phyloP scores from a whole-genome alignment of 2,797 vertebrate species.

The Eurystomus glaucurus region DNA sequence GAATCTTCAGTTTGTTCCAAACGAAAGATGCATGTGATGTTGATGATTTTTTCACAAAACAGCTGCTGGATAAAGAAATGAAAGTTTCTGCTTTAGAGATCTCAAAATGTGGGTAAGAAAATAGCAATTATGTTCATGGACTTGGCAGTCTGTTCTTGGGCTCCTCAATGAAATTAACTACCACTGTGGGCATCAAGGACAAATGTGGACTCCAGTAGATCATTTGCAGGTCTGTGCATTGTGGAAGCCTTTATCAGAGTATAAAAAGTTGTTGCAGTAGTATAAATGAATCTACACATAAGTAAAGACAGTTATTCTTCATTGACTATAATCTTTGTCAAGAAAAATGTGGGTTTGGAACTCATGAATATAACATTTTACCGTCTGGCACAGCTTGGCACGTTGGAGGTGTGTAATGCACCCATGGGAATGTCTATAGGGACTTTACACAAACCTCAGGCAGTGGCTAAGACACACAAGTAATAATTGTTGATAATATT shows the following conservation, averaged over 20 bases:
- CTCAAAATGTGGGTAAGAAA: not conserved
- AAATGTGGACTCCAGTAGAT: not conserved
- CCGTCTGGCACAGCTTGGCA: not conserved
- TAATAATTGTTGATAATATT: constrained; percentile 5
- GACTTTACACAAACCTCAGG: not conserved
- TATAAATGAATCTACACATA: not conserved
- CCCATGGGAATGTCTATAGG: not conserved
- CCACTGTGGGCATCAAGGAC: not conserved
- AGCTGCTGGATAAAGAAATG: not conserved
- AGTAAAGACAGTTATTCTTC: not conserved
- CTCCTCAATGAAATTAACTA: not conserved
- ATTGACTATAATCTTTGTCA: not conserved
- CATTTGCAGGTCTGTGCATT: not conserved
- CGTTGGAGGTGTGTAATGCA: not conserved
- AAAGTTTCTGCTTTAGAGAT: not conserved
- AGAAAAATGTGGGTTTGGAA: not conserved
- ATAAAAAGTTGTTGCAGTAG: not conserved
- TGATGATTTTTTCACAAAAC: not conserved
- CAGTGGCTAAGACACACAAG: not conserved
- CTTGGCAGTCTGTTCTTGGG: not conserved
- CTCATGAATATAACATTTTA: not conserved
- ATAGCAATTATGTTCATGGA: not conserved
- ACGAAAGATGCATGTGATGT: not conserved
- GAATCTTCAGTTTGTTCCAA: not conserved
- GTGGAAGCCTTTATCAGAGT: not conserved